Percentiles rank a stretch among this genome's conserved stretches.
Conservation (phyloP, 2,888 invertebrate genomes). For the Hypena proboscidalis region DNA sequence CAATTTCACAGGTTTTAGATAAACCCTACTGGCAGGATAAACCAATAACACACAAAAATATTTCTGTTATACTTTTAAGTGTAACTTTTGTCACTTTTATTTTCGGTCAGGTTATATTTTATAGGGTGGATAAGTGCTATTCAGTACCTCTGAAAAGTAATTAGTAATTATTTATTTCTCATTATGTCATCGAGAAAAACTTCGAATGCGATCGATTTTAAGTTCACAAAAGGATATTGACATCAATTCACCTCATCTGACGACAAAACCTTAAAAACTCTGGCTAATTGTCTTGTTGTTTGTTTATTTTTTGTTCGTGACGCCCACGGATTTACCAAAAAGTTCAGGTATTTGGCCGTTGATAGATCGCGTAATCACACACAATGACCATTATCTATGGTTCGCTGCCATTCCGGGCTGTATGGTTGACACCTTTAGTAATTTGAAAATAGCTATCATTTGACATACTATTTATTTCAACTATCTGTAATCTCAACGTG, state of each 20-base stretch:
- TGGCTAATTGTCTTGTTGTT: constrained; percentile 13
- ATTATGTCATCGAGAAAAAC: no score
- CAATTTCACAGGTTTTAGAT: no score
- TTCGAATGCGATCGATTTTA: no score
- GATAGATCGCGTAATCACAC: constrained; percentile 26
- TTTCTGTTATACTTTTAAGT: no score
- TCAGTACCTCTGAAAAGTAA: no score
- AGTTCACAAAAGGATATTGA: no score
- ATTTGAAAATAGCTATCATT: constrained; percentile 18
- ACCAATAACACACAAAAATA: no score
- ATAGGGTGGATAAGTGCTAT: no score
- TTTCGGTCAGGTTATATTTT: no score
- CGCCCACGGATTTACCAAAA: constrained; percentile 35
- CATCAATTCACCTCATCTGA: background rate
- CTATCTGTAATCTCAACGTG: constrained; percentile 6
- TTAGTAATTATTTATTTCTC: no score
- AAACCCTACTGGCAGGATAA: no score
- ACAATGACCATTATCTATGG: constrained; percentile 25
- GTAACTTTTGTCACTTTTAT: no score
- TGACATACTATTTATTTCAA: constrained; percentile 14
- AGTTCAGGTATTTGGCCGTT: constrained; percentile 25
- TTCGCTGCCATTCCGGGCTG: constrained; percentile 8
- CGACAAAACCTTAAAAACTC: background rate
- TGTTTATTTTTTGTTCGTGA: constrained; percentile 20
- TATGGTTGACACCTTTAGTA: constrained; percentile 13